These are phyloP conservation scores for Papilio xuthus DNA, from an alignment of 1,140 invertebrate genomes.

Conservation along the genomic window DNA sequence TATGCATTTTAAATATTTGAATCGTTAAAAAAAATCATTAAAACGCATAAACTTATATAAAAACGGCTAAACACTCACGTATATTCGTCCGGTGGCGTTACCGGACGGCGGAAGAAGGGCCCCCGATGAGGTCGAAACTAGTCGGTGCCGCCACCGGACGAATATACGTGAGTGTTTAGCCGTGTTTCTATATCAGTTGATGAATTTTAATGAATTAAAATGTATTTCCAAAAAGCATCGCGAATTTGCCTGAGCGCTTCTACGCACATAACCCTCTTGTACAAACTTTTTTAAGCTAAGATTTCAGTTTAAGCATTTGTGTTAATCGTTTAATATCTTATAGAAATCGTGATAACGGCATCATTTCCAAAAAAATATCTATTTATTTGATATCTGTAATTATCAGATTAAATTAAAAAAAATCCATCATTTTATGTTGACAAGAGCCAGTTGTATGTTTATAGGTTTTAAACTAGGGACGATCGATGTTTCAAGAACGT, in stretches of 20 bases:
- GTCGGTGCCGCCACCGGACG: too few species aligned
- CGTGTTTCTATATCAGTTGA: too few species aligned
- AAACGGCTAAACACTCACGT: too few species aligned
- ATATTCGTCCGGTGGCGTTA: too few species aligned
- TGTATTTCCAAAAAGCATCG: not conserved
- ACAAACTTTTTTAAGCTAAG: constrained; percentile 28
- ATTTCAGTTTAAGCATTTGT: constrained; percentile 21
- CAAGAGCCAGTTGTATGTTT: not conserved
- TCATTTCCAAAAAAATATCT: not conserved
- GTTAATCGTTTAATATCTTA: constrained; percentile 1
- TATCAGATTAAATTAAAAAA: not conserved
- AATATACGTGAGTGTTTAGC: too few species aligned
- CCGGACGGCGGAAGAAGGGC: too few species aligned
- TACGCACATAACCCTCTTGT: constrained; percentile 34
- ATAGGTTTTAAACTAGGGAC: not conserved
- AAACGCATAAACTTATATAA: too few species aligned
- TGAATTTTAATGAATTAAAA: not conserved
- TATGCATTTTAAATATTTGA: not conserved
- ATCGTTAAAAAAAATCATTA: too few species aligned
- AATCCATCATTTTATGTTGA: not conserved
- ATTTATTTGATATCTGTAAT: not conserved
- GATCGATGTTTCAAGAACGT: not conserved
- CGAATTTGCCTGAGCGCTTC: constrained; percentile 19
- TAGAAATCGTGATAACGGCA: not conserved
- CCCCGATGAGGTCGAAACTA: too few species aligned